Base-by-base conservation (phyloP, 1,140 invertebrate genomes). In the Leptopilina clavipes region DNA sequence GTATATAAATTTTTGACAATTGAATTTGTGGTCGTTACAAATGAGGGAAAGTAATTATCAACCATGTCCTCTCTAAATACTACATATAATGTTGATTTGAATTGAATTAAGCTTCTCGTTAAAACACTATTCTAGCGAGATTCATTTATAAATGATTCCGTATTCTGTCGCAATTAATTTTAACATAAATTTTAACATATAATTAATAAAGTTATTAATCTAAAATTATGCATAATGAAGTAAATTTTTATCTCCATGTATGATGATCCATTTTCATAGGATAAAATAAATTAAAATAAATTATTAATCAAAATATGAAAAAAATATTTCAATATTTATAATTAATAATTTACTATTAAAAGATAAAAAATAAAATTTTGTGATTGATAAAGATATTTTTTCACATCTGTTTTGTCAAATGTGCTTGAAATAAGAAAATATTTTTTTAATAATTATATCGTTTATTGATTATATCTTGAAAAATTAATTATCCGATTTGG, bases 51-150 rank as follows among this genome's bases (percentile, higher is more conserved):
- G 17, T 52, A 52, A 52, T 52, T 52, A 52, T 52, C 48, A n/a
- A 52, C 14, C 48, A 52, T 52, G 48, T 52, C 5, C 48, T 17
- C 14, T 52, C n/a, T 17, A 17, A 52, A 17, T 52, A 52, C 44
- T 45, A 52, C 48, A 45, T 45, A 45, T 45, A 45, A 52, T 52
- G 48, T 52, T 52, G 14, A 52, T 52, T 52, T 52, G n/a, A 52
- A 52, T 52, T 52, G 17, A 52, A 52, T 52, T 52, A 52, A 40
- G 12, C 48, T 52, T 52, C 14, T n/a, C 48, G 48, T 52, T 52
- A 52, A 52, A 52, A n/a, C n/a, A 52, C 48, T 52, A 52, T 52
- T 52, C 14, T 40, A 40, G 37, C 37, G 37, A 40, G 48, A 52
- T 8, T 52, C 48, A 52, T 52, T 52, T 52, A 52, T 52, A 52